Conservation (phyloP, 1,140 invertebrate genomes). For the Galleria mellonella region DNA sequence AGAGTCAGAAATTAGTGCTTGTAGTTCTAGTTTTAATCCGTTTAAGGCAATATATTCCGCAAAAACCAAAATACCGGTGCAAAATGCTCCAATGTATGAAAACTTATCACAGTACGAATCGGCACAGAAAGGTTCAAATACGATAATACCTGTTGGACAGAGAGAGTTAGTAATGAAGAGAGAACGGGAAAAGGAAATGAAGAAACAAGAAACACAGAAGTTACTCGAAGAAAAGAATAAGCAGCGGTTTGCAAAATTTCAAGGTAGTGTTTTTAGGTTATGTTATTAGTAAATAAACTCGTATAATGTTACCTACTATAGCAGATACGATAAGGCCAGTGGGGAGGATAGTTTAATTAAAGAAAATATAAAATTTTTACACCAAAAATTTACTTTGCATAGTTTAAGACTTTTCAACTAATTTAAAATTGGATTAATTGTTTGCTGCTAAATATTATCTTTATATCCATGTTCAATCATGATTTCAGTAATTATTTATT, state of each 20-base stretch:
- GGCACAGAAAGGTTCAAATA: constrained; percentile 24
- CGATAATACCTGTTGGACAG: constrained; percentile 37
- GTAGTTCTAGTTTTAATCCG: constrained; percentile 80
- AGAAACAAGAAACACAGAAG: constrained; percentile 29
- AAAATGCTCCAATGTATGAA: constrained; percentile 76
- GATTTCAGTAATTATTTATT: no score
- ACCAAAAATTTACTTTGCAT: no score
- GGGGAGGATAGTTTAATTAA: no score
- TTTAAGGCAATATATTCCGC: constrained; percentile 78
- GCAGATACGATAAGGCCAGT: no score
- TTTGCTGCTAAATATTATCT: no score
- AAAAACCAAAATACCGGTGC: constrained; percentile 70
- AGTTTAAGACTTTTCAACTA: no score
- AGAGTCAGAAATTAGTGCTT: constrained; percentile 78
- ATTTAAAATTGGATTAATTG: no score
- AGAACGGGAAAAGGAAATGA: constrained; percentile 41
- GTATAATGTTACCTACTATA: no score
- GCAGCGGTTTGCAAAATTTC: constrained; percentile 48
- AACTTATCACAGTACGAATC: constrained; percentile 78
- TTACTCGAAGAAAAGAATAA: constrained; percentile 50
- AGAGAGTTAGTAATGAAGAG: constrained; percentile 31
- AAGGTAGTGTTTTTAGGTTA: constrained; percentile 59
- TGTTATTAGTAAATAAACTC: constrained; percentile 18
- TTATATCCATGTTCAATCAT: no score
- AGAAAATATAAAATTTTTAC: no score